These are phyloP conservation scores for Drosophila teissieri DNA, from an alignment of 1,140 invertebrate species.

Conservation along the genomic window DNA sequence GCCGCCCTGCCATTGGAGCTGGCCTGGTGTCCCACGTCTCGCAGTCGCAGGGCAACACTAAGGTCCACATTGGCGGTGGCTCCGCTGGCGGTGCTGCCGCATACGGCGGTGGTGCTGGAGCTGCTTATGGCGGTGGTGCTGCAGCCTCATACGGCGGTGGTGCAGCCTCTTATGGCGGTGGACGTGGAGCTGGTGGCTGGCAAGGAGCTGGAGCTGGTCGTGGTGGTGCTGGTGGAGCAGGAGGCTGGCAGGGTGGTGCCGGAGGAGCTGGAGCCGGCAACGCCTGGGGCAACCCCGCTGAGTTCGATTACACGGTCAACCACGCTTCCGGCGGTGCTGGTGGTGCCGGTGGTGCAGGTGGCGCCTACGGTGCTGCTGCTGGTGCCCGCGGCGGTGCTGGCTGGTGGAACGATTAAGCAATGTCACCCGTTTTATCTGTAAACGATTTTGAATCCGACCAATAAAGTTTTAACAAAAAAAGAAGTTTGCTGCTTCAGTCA, in stretches of 20 bases:
- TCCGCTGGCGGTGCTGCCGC: slow-evolving; percentile 18
- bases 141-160: slow-evolving; percentile 17
- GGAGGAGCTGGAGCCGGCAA: slow-evolving; percentile 52
- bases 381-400: slow-evolving; percentile 59
- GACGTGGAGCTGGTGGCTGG: slow-evolving; percentile 51
- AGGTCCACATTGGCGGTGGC: slow-evolving; percentile 62
- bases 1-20: slow-evolving; percentile 52
- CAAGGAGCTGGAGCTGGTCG: slow-evolving; percentile 35
- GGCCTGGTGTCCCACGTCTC: slow-evolving; percentile 64
- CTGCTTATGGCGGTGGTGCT: slow-evolving; percentile 5
- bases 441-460: slow-evolving; percentile 16
- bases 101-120: slow-evolving; percentile 19
- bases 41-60: slow-evolving; percentile 63
- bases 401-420: slow-evolving; percentile 70
- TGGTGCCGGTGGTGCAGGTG: slow-evolving; percentile 23
- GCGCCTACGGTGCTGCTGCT: slow-evolving; percentile 38
- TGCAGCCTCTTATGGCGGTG: background rate
- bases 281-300: slow-evolving; percentile 68
- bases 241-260: slow-evolving; percentile 26
- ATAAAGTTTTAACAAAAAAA: background rate
- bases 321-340: slow-evolving; percentile 24
- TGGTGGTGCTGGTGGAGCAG: slow-evolving; percentile 27
- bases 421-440: background rate
- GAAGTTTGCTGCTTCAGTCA: background rate
- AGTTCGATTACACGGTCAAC: slow-evolving; percentile 70